Evolutionary conservation across 2,797 vertebrate genomes (phyloP).

Genomic region (Muraenolepis orangiensis): DNA sequence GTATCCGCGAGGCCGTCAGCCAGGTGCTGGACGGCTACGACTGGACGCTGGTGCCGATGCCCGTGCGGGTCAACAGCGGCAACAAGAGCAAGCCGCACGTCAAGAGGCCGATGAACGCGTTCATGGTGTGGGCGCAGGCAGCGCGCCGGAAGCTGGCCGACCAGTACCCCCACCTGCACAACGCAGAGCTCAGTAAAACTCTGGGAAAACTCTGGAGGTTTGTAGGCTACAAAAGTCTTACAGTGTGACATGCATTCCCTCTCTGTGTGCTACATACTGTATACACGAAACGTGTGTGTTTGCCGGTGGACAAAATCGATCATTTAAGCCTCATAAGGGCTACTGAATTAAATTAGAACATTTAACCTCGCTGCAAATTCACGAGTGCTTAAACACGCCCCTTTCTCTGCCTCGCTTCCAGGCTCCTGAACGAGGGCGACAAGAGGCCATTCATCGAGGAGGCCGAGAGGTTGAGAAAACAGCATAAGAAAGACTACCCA

Average conservation of each 20-base stretch:
- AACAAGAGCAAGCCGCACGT: constrained; percentile 92
- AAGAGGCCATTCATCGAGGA: constrained; percentile 98
- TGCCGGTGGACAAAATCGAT: background rate
- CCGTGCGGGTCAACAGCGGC: constrained; percentile 93
- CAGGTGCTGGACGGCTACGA: constrained; percentile 98
- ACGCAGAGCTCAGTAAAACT: constrained; percentile 98
- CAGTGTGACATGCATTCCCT: background rate
- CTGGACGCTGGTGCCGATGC: constrained; percentile 99
- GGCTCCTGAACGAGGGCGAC: constrained; percentile 92
- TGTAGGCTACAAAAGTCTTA: constrained; percentile 55
- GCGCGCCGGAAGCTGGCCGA: constrained; percentile 94
- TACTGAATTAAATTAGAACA: background rate
- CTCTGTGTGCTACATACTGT: background rate
- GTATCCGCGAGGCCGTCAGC: constrained; percentile 96
- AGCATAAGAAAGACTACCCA: constrained; percentile 98
- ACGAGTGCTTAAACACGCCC: background rate
- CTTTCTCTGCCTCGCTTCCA: constrained; percentile 44
- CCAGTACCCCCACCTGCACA: constrained; percentile 98
- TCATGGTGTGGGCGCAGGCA: constrained; percentile 91
- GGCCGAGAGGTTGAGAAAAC: constrained; percentile 93
- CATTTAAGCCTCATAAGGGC: background rate
- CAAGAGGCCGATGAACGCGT: constrained; percentile 84
- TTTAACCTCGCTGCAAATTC: background rate
- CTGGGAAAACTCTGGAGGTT: constrained; percentile 98
- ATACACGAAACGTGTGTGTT: background rate